Base-by-base conservation (phyloP, 2,888 invertebrate species). In the Clivina fossor region DNA sequence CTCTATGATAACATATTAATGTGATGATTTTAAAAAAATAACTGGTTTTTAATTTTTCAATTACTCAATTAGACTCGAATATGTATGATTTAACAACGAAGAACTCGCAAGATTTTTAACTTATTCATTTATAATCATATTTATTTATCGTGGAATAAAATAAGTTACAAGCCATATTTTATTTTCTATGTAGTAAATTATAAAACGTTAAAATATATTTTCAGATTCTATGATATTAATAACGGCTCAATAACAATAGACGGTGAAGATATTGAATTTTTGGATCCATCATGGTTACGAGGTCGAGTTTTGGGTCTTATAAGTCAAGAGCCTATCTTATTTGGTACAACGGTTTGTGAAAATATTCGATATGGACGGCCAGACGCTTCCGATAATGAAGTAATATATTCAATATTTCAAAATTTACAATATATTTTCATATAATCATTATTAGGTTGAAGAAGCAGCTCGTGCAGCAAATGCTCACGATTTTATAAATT, bases 271-370 rank as follows among this genome's bases (percentile, higher is more conserved):
- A 74, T 94, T 1, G 75, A 79, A 37, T 74, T 78, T 0, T 71
- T 93, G 56, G 88, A 93, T 70, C 85, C 88, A 1, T 79, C 83
- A 30, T 97, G 96, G 93, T 77, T 97, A 15, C 78, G 97, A 32
- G 87, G 91, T 9, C 78, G 84, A 43, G 87, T 86, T 19, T 79
- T 96, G 13, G 95, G 94, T 1, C 84, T 90, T 60, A 95, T 96
- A 58, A 88, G 91, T 68, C 95, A 96, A 74, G 96, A 98, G 70
- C 97, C 97, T 0, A 84, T 94, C 35, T 73, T 98, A 24, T 98
- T 98, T 77, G 93, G 93, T 0, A 92, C 93, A 7, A 84, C 86
- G 4, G 86, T 98, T 2, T 78, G 83, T 71, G 97, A 98, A 75
- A 98, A 98, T 74, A 97, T 98, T 53, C 81, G 94, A 48, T 98